Percentiles rank a stretch among this genome's conserved stretches.
Evolutionary conservation across 1,140 invertebrate species (phyloP).

Genomic region (Drosophila chauvacae): DNA sequence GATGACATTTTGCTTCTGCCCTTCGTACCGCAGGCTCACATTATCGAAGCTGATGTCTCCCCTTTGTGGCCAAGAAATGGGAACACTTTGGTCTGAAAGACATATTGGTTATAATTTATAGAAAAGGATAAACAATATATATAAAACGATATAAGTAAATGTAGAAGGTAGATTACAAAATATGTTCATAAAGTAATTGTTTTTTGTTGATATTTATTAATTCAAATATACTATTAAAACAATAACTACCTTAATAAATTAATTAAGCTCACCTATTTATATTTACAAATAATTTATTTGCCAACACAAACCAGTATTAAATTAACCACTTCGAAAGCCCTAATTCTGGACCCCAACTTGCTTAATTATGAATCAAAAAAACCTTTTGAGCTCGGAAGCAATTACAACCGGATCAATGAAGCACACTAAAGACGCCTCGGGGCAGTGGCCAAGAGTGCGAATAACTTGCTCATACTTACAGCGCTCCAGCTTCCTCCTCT

Average conservation of each 20-base stretch:
- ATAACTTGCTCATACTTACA: slow-evolving; percentile 51
- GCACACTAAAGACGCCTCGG: slow-evolving; percentile 7
- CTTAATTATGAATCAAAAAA: slow-evolving; percentile 25
- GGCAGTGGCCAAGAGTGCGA: slow-evolving; percentile 10
- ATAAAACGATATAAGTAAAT: too few species aligned
- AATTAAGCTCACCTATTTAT: not conserved
- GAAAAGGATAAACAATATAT: not conserved
- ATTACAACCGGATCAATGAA: slow-evolving; percentile 25
- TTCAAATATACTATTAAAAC: too few species aligned
- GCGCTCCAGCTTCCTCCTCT: slow-evolving; percentile 50
- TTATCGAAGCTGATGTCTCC: slow-evolving; percentile 90
- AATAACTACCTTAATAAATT: too few species aligned
- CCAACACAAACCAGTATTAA: not conserved
- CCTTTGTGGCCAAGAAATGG: slow-evolving; percentile 88
- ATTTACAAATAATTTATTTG: not conserved
- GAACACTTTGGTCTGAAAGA: slow-evolving; percentile 85
- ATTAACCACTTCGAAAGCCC: not conserved
- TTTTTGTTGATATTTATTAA: too few species aligned
- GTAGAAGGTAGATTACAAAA: not conserved
- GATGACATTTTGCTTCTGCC: slow-evolving; percentile 87
- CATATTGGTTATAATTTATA: not conserved
- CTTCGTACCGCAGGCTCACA: slow-evolving; percentile 88
- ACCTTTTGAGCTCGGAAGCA: slow-evolving; percentile 6
- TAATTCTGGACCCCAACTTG: not conserved
- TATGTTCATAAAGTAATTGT: too few species aligned